Conservation (phyloP, 2,888 invertebrate species). For the Eremobia ochroleuca region DNA sequence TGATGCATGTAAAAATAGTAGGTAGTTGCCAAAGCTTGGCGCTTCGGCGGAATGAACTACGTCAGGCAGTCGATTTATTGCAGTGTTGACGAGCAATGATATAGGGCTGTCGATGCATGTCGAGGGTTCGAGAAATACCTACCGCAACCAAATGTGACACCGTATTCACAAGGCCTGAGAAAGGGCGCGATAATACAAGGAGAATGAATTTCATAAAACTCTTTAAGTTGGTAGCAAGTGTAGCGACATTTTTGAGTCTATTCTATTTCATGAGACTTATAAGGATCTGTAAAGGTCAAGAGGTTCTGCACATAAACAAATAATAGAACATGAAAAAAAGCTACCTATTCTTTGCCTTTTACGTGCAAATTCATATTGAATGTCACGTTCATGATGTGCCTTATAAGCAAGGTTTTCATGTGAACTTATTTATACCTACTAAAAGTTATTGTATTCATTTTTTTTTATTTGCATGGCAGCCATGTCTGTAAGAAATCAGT, state of each 20-base stretch:
- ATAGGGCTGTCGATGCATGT: constrained; percentile 25
- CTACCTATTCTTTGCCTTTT: constrained; percentile 33
- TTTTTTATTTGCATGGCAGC: neutral
- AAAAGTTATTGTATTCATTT: neutral
- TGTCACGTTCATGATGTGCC: constrained; percentile 29
- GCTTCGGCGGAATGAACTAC: too few species aligned
- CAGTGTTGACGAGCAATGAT: neutral
- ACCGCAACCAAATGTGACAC: neutral
- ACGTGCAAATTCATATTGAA: constrained; percentile 28
- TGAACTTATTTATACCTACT: neutral
- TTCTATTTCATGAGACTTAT: constrained; percentile 4
- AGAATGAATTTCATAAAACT: neutral
- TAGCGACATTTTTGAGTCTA: neutral
- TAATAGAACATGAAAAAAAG: constrained; percentile 25
- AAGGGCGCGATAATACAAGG: neutral
- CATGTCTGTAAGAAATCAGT: neutral
- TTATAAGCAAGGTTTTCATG: constrained; percentile 16
- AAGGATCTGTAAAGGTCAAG: constrained; percentile 38
- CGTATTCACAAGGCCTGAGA: neutral
- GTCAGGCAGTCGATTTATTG: constrained; percentile 14
- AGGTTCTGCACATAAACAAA: constrained; percentile 29
- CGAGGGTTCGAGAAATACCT: constrained; percentile 7
- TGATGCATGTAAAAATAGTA: too few species aligned
- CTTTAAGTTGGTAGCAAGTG: neutral
- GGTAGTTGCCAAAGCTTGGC: too few species aligned